These are phyloP conservation scores for Neotoxoptera formosana DNA, from an alignment of 1,140 invertebrate genomes.

Conservation along the genomic window DNA sequence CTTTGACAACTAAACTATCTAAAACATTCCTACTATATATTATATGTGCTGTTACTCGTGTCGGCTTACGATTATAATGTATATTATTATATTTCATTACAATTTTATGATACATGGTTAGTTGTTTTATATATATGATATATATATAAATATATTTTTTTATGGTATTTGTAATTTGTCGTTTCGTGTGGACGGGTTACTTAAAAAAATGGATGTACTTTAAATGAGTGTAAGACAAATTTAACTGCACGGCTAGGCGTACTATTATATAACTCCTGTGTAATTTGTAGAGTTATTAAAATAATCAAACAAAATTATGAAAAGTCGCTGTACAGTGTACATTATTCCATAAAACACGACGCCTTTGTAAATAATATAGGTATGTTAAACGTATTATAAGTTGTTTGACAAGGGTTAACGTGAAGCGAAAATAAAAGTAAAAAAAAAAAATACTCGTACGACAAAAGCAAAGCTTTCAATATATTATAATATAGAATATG, in stretches of 20 bases:
- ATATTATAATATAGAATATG: neutral
- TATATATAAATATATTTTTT: no score
- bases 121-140: neutral
- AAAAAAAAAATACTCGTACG: neutral
- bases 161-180: neutral
- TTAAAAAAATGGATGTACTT: neutral
- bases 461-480: neutral
- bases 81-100: neutral
- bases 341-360: neutral
- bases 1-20: neutral
- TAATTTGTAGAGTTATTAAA: neutral
- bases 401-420: neutral
- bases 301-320: neutral
- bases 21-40: neutral
- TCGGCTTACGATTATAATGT: neutral
- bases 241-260: neutral
- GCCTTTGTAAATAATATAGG: neutral
- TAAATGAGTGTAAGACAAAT: neutral
- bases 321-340: neutral
- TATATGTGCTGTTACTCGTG: neutral
- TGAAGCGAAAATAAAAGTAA: neutral
- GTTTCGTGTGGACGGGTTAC: accelerated
- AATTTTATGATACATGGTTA: neutral
- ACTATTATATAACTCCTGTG: neutral
- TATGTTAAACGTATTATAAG: neutral